These are phyloP conservation scores for Hipposideros armiger DNA, from an alignment of 2,113 vertebrate species.

Conservation along the genomic window DNA sequence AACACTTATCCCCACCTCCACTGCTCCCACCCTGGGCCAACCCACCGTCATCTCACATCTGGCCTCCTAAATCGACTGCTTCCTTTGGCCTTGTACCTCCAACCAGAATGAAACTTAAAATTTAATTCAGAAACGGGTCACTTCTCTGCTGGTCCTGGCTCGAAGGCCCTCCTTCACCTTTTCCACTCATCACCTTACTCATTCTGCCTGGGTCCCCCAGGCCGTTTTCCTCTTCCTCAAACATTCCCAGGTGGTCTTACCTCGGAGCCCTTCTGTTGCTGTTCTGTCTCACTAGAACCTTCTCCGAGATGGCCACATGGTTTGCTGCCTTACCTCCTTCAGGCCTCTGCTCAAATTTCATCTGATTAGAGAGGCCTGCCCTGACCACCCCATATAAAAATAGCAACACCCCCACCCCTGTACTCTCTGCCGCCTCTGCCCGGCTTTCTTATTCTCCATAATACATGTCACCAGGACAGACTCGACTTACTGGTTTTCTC, in stretches of 20 bases:
- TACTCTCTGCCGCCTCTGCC: fast-evolving
- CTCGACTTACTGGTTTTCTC: neutral
- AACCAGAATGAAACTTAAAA: neutral
- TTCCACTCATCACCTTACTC: neutral
- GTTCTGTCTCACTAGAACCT: neutral
- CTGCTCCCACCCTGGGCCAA: no score
- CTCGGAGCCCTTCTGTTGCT: neutral
- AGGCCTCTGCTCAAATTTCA: neutral
- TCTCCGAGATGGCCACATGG: neutral
- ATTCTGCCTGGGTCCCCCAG: neutral
- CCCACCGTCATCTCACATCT: neutral
- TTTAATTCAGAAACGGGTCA: neutral
- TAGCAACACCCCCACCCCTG: neutral
- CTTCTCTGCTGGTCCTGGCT: neutral
- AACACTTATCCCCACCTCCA: neutral
- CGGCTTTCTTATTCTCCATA: neutral
- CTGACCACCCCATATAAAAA: neutral
- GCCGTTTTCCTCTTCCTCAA: neutral
- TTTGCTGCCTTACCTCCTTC: neutral
- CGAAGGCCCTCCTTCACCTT: neutral
- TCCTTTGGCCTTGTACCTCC: neutral
- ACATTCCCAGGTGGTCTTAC: neutral
- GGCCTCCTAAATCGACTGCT: neutral
- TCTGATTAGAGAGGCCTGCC: neutral
- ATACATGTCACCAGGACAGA: neutral